phyloP scores from a whole-genome alignment of 2,797 vertebrate genomes.

The Characodon lateralis region DNA sequence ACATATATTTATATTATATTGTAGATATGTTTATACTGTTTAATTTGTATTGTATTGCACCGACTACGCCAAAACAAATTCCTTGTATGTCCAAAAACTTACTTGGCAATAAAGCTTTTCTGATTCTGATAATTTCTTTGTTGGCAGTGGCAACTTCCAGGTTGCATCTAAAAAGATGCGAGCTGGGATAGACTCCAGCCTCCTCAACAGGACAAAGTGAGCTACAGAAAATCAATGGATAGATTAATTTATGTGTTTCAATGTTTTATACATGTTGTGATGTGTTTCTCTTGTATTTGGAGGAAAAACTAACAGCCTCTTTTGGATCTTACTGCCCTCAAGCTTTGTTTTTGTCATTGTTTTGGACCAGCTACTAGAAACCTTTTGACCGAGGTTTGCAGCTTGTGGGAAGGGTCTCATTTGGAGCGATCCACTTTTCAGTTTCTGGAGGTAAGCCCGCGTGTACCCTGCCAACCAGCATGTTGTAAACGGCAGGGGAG shows the following conservation, averaged over 20 bases:
- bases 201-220: background rate
- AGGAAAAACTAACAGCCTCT: background rate
- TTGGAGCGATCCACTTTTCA: background rate
- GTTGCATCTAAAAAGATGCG: background rate
- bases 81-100: no score
- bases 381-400: background rate
- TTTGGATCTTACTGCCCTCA: background rate
- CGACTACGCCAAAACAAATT: no score
- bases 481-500: background rate
- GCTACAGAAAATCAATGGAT: background rate
- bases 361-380: background rate
- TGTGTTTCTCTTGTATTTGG: conserved; percentile 1
- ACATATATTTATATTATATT: no score
- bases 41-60: no score
- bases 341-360: background rate
- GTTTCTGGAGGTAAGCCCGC: background rate
- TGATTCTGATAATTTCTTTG: background rate
- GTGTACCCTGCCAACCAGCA: background rate
- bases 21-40: no score
- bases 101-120: no score
- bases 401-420: background rate
- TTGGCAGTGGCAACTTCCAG: background rate
- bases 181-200: background rate
- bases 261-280: background rate
- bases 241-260: background rate